Percentiles rank a stretch among this genome's conserved stretches.
Evolutionary conservation across 2,113 vertebrate species (phyloP).

Genomic region (Tiliqua scincoides): DNA sequence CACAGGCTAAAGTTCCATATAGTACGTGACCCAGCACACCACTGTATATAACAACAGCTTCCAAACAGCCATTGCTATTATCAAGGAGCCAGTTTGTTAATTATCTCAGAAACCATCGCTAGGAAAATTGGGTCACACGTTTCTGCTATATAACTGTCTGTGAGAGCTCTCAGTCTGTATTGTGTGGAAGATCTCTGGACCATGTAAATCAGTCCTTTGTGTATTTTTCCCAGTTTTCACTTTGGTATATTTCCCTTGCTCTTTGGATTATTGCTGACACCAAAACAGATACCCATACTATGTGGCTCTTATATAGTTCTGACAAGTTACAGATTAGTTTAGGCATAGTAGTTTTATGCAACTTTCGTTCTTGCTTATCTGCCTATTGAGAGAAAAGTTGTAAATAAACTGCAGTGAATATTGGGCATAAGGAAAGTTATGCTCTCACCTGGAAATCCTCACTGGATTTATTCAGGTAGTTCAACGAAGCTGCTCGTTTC

Average conservation of each 20-base stretch:
- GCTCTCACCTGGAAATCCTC: constrained; percentile 88
- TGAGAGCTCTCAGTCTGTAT: neutral
- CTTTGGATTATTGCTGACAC: neutral
- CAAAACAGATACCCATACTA: too few species aligned
- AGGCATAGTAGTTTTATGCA: neutral
- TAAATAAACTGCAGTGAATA: neutral
- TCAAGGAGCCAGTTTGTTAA: neutral
- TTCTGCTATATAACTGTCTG: neutral
- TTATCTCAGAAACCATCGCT: neutral
- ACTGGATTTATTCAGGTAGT: constrained; percentile 88
- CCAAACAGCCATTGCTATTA: neutral
- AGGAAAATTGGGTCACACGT: neutral
- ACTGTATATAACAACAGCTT: neutral
- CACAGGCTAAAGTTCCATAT: neutral
- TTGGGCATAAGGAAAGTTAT: neutral
- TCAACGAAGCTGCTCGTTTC: constrained; percentile 94
- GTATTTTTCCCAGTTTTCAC: neutral
- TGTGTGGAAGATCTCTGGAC: neutral
- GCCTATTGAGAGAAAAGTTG: neutral
- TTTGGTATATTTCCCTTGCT: neutral
- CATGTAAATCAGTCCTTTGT: neutral
- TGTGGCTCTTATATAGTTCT: neutral
- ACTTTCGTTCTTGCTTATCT: neutral
- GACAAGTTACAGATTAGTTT: neutral
- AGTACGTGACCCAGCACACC: neutral